Conservation (phyloP, 2,888 invertebrate genomes). For the Sphaeridia pumilis region DNA sequence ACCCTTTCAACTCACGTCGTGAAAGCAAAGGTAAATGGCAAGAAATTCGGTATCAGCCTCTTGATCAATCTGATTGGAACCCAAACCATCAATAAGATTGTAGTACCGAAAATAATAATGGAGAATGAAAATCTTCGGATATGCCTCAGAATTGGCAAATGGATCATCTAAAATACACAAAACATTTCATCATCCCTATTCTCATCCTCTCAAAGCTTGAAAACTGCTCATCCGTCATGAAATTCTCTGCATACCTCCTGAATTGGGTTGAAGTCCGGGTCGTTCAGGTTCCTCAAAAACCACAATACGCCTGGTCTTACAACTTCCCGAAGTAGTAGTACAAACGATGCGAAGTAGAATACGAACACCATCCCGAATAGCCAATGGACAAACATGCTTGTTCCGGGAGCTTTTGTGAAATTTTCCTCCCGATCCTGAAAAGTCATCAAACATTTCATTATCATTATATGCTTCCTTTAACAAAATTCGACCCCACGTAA, state of each 20-base stretch:
- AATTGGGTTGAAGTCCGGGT: constrained; percentile 98
- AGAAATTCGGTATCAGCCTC: constrained; percentile 66
- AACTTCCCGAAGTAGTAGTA: constrained; percentile 81
- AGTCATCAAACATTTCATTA: constrained; percentile 29
- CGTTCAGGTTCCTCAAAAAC: constrained; percentile 95
- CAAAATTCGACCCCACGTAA: too few species aligned
- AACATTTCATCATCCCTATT: too few species aligned
- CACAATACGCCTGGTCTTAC: constrained; percentile 92
- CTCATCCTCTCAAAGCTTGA: too few species aligned
- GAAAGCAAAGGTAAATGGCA: constrained; percentile 83
- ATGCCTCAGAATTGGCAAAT: constrained; percentile 82
- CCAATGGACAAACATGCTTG: constrained; percentile 98
- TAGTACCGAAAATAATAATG: constrained; percentile 89
- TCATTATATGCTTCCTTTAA: too few species aligned
- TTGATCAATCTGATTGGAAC: constrained; percentile 79
- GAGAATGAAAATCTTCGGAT: constrained; percentile 81
- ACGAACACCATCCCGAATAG: constrained; percentile 97
- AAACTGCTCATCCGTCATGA: too few species aligned
- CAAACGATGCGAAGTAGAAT: constrained; percentile 97
- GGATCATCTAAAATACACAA: constrained; percentile 64
- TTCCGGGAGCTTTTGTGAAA: constrained; percentile 83
- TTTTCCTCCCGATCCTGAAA: constrained; percentile 60
- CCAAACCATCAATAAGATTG: constrained; percentile 92
- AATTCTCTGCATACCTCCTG: constrained; percentile 53
- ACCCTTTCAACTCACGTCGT: constrained; percentile 38